Base-by-base conservation (phyloP, 2,888 invertebrate genomes). In the Mythimna impura region DNA sequence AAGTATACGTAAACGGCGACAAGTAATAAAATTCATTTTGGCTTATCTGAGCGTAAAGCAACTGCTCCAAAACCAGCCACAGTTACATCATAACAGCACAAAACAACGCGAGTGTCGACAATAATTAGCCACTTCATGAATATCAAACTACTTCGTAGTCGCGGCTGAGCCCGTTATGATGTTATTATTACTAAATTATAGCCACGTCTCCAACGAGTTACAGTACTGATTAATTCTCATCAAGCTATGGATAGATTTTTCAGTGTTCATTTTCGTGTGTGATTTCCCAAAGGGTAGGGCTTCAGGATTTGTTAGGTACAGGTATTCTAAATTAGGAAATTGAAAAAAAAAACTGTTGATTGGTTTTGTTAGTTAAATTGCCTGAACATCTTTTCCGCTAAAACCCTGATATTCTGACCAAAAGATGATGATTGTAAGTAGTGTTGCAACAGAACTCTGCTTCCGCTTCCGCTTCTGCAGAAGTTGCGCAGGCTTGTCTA, bases 81-180 rank as follows among this genome's bases (percentile, higher is more conserved):
- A 14, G 57, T 80, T 73, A 54, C 71, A 43, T 30, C 8, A 71
- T 75, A 66, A 7, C 3, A n/a, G 6, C 57, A 14, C 61, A 52
- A 20, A 60, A 50, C 63, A 57, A 70, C 79, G 78, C 84, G 81
- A 76, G 84, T 84, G 74, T 74, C 81, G 71, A 79, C 79, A 79
- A 82, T 88, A 88, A 86, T 88, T 88, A 87, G 81, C 72, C 75
- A 61, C 80, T 86, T 83, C 81, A 88, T 88, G 88, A 87, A 88
- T 88, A 88, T 57, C 64, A 83, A 88, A 88, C 78, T 80, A 85
- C 70, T 83, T 73, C 43, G 78, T 67, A 73, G 70, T 83, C 70
- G 64, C 69, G 71, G 68, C 71, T 71, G 63, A 43, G 71, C 76
- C 71, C 30, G 82, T 71, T 68, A 61, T 78, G 74, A 80, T 72